Conservation (phyloP, 2,113 vertebrate species). For the Fulica atra region DNA sequence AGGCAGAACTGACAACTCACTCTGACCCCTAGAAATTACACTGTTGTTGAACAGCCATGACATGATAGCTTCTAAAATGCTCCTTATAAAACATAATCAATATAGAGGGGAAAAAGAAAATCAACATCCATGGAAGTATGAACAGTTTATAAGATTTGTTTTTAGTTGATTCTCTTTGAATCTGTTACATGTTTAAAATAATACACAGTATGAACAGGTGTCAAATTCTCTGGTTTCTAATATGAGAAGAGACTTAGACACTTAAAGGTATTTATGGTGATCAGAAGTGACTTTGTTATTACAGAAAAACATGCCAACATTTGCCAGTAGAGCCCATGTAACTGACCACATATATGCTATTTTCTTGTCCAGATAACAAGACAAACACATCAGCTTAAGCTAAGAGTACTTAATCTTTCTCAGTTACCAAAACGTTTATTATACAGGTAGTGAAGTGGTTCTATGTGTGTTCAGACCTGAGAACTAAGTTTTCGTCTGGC, state of each 20-base stretch:
- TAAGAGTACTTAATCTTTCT: neutral
- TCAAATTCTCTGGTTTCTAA: neutral
- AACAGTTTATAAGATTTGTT: neutral
- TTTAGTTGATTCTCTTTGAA: neutral
- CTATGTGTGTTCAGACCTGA: neutral
- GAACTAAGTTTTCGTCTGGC: neutral
- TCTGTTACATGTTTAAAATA: neutral
- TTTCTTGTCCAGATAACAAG: neutral
- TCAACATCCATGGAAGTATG: neutral
- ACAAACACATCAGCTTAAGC: neutral
- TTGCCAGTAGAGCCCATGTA: neutral
- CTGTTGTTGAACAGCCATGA: neutral
- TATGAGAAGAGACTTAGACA: neutral
- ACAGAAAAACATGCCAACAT: neutral
- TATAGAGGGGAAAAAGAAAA: neutral
- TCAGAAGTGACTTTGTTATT: neutral
- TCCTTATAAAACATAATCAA: neutral
- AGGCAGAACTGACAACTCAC: slow-evolving; percentile 13
- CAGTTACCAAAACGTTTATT: neutral
- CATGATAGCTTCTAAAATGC: neutral
- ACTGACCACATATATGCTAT: neutral
- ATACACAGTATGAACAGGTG: neutral
- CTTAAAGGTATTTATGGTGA: neutral
- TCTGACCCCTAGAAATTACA: slow-evolving; percentile 11
- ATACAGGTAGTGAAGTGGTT: neutral